phyloP scores from a whole-genome alignment of 2,888 invertebrate genomes.

The Eristalis arbustorum region DNA sequence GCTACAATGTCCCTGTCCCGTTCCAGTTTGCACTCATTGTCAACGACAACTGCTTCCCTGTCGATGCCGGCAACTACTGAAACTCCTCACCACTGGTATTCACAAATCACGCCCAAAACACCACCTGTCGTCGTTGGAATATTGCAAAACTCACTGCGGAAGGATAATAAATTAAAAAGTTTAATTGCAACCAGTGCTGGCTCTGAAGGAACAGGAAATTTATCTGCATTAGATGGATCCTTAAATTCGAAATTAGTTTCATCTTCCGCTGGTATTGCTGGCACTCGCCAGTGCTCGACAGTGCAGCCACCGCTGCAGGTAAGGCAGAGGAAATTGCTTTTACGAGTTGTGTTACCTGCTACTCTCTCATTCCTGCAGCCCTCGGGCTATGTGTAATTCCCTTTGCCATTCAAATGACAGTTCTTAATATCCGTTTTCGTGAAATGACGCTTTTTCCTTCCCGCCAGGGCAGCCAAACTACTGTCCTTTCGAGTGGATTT shows the following conservation, averaged over 20 bases:
- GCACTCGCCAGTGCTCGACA: background rate
- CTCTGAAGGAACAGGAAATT: slow-evolving; percentile 36
- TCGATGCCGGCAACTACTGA: background rate
- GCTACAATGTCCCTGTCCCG: background rate
- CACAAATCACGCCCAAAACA: background rate
- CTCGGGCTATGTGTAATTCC: slow-evolving; percentile 25
- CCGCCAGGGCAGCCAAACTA: background rate
- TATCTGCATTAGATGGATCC: slow-evolving; percentile 43
- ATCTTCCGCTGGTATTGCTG: slow-evolving; percentile 20
- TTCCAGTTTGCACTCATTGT: background rate
- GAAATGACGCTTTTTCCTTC: background rate
- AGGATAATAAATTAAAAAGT: slow-evolving; percentile 59
- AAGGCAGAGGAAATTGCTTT: slow-evolving; percentile 56
- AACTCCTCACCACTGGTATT: background rate
- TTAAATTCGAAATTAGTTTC: slow-evolving; percentile 49
- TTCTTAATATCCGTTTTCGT: slow-evolving; percentile 52
- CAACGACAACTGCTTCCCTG: background rate
- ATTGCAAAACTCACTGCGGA: slow-evolving; percentile 5
- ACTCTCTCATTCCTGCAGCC: background rate
- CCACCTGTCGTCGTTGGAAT: background rate
- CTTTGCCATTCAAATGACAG: slow-evolving; percentile 41
- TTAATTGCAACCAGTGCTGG: slow-evolving; percentile 40
- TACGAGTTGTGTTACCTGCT: slow-evolving; percentile 17
- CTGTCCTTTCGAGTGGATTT: slow-evolving; percentile 1
- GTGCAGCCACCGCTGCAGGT: slow-evolving; percentile 28